These are phyloP conservation scores for Cherax quadricarinatus DNA, from an alignment of 1,140 invertebrate species.

Conservation along the genomic window DNA sequence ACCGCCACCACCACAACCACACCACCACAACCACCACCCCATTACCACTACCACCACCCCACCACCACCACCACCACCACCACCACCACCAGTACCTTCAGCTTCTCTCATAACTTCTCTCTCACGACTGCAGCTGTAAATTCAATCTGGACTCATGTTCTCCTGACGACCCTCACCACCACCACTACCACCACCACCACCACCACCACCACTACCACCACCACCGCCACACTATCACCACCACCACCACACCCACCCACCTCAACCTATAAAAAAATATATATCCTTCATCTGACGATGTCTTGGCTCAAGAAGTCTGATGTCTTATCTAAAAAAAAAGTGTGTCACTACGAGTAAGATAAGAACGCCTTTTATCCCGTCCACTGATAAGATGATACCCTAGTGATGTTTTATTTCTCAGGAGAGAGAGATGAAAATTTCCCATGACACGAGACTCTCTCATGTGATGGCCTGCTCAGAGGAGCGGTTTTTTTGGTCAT, in stretches of 20 bases:
- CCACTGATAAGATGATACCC: too few relatives aligned
- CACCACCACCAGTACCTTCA: background rate
- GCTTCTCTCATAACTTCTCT: background rate
- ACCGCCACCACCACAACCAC: background rate
- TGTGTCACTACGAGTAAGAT: too few relatives aligned
- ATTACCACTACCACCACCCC: background rate
- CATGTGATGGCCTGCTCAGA: too few relatives aligned
- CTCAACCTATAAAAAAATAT: background rate
- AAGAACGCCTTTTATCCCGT: too few relatives aligned
- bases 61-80: background rate
- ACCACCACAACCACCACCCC: background rate
- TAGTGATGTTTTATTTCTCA: too few relatives aligned
- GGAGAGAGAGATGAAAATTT: too few relatives aligned
- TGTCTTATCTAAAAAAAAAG: too few relatives aligned
- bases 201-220: background rate
- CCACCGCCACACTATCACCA: too few relatives aligned
- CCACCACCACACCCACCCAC: background rate
- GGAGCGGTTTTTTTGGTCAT: too few relatives aligned
- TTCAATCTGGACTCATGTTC: background rate
- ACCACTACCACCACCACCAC: background rate
- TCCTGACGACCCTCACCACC: background rate
- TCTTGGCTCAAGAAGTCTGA: background rate
- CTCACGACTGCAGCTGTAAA: background rate
- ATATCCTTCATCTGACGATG: background rate
- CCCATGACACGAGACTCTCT: too few relatives aligned